phyloP scores from a whole-genome alignment of 2,797 vertebrate genomes.

The Acanthurus leucopareius region DNA sequence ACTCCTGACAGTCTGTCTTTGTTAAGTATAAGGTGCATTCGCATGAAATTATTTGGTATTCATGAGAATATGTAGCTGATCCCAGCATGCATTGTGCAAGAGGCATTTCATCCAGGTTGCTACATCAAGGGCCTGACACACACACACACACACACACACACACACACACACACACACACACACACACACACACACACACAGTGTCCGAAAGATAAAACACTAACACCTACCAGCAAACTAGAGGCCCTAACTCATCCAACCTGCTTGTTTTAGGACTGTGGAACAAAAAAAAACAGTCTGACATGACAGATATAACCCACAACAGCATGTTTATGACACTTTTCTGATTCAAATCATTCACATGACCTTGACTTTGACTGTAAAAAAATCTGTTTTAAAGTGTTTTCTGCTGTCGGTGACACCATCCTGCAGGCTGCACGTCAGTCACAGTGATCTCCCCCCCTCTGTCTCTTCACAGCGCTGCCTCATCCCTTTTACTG shows the following conservation, averaged over 20 bases:
- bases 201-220: too few relatives aligned
- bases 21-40: not conserved
- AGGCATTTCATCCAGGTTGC: not conserved
- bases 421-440: conserved; percentile 15
- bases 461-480: conserved; percentile 16
- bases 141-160: too few relatives aligned
- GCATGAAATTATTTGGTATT: too few relatives aligned
- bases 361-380: conserved; percentile 25
- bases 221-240: not conserved
- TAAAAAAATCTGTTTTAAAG: conserved; percentile 24
- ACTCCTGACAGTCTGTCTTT: not conserved
- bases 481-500: conserved; percentile 39
- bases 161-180: too few relatives aligned
- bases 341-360: not conserved
- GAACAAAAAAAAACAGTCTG: not conserved
- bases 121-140: not conserved
- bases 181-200: too few relatives aligned
- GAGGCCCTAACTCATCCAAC: not conserved
- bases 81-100: not conserved
- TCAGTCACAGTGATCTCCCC: conserved; percentile 18
- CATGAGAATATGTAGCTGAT: not conserved
- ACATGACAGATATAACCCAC: not conserved
- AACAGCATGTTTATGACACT: not conserved
- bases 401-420: conserved; percentile 32
- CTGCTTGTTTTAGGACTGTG: not conserved